phyloP scores from a whole-genome alignment of 2,888 invertebrate species.

The Herminia tarsipennalis region DNA sequence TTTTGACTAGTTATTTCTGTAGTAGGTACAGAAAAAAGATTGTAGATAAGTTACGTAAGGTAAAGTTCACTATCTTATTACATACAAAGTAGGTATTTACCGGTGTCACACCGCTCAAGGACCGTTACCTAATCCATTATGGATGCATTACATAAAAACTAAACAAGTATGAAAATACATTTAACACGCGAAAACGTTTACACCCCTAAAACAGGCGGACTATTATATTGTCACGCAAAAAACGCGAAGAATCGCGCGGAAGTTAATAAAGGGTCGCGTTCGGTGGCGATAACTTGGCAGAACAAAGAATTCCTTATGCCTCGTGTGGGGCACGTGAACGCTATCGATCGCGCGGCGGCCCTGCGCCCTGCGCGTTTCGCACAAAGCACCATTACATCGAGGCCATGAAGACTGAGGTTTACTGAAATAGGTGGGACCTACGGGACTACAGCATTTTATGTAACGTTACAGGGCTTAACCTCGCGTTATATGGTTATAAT shows the following conservation, averaged over 20 bases:
- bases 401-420: conserved; percentile 27
- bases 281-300: conserved; percentile 50
- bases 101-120: no score
- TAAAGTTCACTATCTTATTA: no score
- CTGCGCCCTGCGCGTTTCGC: conserved; percentile 52
- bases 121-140: background rate
- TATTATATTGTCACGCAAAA: background rate
- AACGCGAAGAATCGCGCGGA: conserved; percentile 38
- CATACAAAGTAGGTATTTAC: no score
- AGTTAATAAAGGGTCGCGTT: conserved; percentile 53
- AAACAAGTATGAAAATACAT: background rate
- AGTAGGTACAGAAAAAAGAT: no score
- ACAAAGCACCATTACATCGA: conserved; percentile 46
- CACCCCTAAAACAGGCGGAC: background rate
- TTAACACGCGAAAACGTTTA: background rate
- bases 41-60: no score
- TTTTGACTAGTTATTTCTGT: no score
- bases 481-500: no score
- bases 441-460: no score
- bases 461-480: no score
- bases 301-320: conserved; percentile 54
- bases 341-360: conserved; percentile 53
- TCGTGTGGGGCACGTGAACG: conserved; percentile 54
- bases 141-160: background rate
- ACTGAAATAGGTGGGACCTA: no score